Evolutionary conservation across 2,888 invertebrate species (phyloP), one percentile per base, ranked within the genome.

Genomic region (Apocheima hispidaria): DNA sequence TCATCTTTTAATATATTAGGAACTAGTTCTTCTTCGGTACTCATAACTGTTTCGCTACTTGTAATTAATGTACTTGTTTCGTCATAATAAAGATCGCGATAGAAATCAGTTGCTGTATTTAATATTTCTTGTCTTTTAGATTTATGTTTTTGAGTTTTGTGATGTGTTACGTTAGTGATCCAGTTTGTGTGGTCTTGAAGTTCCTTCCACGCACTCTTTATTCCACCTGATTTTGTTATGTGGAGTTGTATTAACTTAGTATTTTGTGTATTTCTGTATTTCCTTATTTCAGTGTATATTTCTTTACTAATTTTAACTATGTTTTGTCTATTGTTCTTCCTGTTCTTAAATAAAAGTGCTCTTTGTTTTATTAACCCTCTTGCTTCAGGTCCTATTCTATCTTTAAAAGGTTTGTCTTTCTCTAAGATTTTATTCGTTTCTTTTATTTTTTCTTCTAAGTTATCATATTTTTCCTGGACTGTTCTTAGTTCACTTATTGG

Each of bases 401-500:
- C 52, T 58, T 58, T 51, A 26, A 1, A 18, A 0, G 14, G 3
- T 30, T 44, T 58, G 9, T 36, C 16, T 14, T 6, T 36, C 12
- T 33, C n/a, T n/a, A n/a, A 2, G 2, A n/a, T 2, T 12, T 51
- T 46, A 12, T 58, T 20, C 0, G 33, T n/a, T 21, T 21, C 9
- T 14, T 30, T 51, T 38, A 52, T 0, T 51, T 40, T 30, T 46
- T 21, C 20, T 52, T 52, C 52, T 5, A 58, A 6, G 36, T 14
- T 4, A 40, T 64, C 38, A n/a, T 64, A 64, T 44, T 59, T 59
- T 28, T 63, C 59, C 16, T 63, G 55, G 0, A 55, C 35, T 5
- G 4, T 21, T 48, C 26, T 36, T 4, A 44, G 6, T 20, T 40
- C n/a, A 9, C 41, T 56, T 21, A 51, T 36, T 46, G n/a, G 1